Evolutionary conservation across 2,888 invertebrate genomes (phyloP).

Genomic region (Drosophila picticornis): DNA sequence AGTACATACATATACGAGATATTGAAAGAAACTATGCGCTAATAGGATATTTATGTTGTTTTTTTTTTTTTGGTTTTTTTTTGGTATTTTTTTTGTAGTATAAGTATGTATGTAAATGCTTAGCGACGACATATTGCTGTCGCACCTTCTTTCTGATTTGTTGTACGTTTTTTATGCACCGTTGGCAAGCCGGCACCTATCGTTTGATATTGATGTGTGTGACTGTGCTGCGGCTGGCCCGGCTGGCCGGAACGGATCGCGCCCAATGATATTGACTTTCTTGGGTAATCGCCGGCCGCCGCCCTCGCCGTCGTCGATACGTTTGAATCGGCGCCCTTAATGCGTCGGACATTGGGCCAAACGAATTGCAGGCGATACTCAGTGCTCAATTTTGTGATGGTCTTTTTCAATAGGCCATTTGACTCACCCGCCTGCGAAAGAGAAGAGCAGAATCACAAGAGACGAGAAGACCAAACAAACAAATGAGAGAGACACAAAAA

Average conservation of each 20-base stretch:
- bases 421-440: conserved; percentile 87
- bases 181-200: conserved; percentile 85
- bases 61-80: conserved; percentile 27
- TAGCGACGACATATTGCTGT: conserved; percentile 85
- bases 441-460: conserved; percentile 77
- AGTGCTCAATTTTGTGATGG: conserved; percentile 91
- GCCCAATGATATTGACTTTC: conserved; percentile 95
- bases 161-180: conserved; percentile 90
- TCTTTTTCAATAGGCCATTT: conserved; percentile 90
- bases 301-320: conserved; percentile 83
- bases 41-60: conserved; percentile 65
- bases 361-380: conserved; percentile 96
- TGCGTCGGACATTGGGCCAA: conserved; percentile 89
- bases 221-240: conserved; percentile 65
- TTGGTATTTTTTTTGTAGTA: conserved; percentile 39
- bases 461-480: conserved; percentile 59
- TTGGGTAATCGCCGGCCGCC: conserved; percentile 86
- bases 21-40: conserved; percentile 78
- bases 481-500: conserved; percentile 27
- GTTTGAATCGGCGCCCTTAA: conserved; percentile 86
- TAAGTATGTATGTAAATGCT: conserved; percentile 58
- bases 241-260: conserved; percentile 89
- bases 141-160: conserved; percentile 86
- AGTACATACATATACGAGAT: conserved; percentile 67
- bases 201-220: conserved; percentile 77